phyloP scores from a whole-genome alignment of 2,113 vertebrate genomes.

The Petroica traversi region DNA sequence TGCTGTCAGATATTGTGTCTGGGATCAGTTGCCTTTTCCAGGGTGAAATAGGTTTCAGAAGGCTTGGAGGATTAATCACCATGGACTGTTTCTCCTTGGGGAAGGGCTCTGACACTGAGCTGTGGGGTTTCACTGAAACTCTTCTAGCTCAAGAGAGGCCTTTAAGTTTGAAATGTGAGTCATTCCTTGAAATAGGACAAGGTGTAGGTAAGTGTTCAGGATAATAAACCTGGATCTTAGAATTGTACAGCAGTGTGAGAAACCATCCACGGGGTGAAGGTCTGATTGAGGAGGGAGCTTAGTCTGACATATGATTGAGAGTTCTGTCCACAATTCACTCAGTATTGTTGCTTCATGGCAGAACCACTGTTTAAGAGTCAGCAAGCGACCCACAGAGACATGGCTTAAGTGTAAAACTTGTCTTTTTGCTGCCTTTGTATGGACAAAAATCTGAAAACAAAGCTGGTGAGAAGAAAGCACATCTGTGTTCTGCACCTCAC shows the following conservation, averaged over 20 bases:
- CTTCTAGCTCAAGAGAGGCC: neutral
- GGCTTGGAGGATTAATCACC: conserved; percentile 1
- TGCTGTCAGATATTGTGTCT: neutral
- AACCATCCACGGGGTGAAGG: neutral
- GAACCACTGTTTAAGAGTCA: neutral
- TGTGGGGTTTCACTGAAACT: neutral
- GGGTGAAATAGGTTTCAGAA: neutral
- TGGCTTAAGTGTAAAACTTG: neutral
- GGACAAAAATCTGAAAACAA: neutral
- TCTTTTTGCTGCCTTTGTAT: neutral
- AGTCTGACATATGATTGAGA: neutral
- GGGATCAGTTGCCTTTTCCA: neutral
- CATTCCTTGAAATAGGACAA: neutral
- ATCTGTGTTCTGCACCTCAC: neutral
- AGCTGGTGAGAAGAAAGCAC: neutral
- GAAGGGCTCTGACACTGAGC: neutral
- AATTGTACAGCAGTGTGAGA: fast-evolving
- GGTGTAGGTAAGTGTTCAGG: neutral
- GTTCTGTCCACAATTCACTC: neutral
- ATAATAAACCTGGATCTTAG: neutral
- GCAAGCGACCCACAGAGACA: fast-evolving
- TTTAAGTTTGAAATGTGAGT: neutral
- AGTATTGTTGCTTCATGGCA: neutral
- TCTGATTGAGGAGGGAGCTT: neutral
- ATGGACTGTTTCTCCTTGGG: neutral